Base-by-base conservation (phyloP, 2,888 invertebrate genomes). In the Eudasyphora cyanicolor region DNA sequence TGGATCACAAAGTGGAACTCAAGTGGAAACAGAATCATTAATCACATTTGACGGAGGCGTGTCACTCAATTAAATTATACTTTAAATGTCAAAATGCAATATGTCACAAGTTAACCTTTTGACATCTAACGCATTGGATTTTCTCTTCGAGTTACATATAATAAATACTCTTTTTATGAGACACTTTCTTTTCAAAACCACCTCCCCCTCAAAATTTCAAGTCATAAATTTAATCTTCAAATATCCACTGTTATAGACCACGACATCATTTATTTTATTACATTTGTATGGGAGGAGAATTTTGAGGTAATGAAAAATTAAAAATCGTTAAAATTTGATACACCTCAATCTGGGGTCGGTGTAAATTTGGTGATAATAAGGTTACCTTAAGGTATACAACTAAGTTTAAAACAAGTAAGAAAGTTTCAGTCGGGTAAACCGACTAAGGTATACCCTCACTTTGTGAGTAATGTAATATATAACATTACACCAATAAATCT, bases 81-180 rank as follows among this genome's bases (percentile, higher is more conserved):
- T 62, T 69, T 49, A 76, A 49, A 71, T 76, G 76, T 77, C 76
- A 77, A 62, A 73, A 82, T 77, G 85, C 86, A 88, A 88, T 89
- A 86, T 89, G 87, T 87, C 86, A 86, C 88, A 89, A 90, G 88
- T 90, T 88, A 89, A 88, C 88, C 86, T 88, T 89, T 87, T 89
- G 89, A 89, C 88, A 89, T 86, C 78, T 85, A 86, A 60, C 45
- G 12, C 12, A 1, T 64, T 35, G n/a, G 19, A 64, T 64, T 10
- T 62, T 60, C 57, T 27, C 12, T 21, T 5, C 27, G 57, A 24
- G 27, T 27, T 21, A 27, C 57, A 27, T 12, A 29, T 17, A 51
- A 42, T 76, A 76, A 57, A 69, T 67, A 38, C 45, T 7, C 29
- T 24, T 60, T 79, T 73, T 67, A 64, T 42, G n/a, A 35, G n/a